phyloP scores from a whole-genome alignment of 2,113 vertebrate genomes.

The Salvator merianae region DNA sequence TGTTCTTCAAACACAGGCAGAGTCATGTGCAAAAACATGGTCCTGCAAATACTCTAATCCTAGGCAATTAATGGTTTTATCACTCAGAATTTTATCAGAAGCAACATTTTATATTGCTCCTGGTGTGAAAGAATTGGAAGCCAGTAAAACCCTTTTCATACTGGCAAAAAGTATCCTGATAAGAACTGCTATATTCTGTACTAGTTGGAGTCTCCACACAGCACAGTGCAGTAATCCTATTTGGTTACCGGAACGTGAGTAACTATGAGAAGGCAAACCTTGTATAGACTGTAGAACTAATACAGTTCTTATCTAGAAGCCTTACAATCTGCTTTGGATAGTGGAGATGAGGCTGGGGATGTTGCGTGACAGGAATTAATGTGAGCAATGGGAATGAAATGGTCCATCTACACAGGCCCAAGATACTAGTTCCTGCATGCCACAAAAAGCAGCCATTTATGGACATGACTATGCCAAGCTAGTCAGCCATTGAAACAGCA shows the following conservation, averaged over 20 bases:
- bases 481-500: too few species aligned
- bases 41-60: neutral
- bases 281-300: neutral
- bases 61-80: neutral
- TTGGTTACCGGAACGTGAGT: neutral
- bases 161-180: neutral
- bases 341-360: neutral
- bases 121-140: neutral
- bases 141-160: neutral
- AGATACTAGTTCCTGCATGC: too few species aligned
- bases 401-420: too few species aligned
- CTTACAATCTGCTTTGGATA: neutral
- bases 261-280: neutral
- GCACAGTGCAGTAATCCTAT: neutral
- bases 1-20: neutral
- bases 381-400: neutral
- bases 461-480: too few species aligned
- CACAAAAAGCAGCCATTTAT: too few species aligned
- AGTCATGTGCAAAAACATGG: neutral
- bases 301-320: neutral
- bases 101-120: neutral
- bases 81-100: neutral
- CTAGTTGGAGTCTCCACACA: neutral
- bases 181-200: neutral
- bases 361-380: neutral